Conservation (phyloP, 37 sponge, comb jelly and placozoan genomes). For the Cliona cf. orientalis region DNA sequence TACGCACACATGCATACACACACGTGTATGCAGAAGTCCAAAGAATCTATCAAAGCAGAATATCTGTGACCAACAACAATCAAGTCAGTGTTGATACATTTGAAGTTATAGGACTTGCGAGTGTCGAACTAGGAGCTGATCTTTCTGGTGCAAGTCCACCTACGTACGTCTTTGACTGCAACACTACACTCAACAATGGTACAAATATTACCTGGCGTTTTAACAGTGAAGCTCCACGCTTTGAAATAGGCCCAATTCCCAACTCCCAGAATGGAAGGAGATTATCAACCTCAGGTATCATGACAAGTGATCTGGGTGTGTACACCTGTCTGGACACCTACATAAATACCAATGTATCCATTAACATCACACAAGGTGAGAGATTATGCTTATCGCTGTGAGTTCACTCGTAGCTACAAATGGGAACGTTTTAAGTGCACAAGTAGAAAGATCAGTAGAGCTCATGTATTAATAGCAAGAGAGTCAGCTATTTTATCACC, state of each 20-base stretch:
- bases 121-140: slow-evolving; percentile 16
- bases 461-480: too few species aligned
- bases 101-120: slow-evolving; percentile 18
- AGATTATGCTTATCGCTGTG: too few species aligned
- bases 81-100: not conserved
- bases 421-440: too few species aligned
- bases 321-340: slow-evolving; percentile 5
- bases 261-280: too few species aligned
- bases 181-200: slow-evolving; percentile 20
- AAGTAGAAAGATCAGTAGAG: too few species aligned
- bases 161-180: slow-evolving; percentile 29
- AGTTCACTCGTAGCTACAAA: too few species aligned
- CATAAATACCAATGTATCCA: not conserved
- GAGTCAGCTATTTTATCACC: too few species aligned
- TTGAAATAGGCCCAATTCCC: too few species aligned
- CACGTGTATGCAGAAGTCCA: too few species aligned
- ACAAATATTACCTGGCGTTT: slow-evolving; percentile 24
- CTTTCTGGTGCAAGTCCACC: not conserved
- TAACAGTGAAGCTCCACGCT: not conserved
- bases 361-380: slow-evolving; percentile 37
- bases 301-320: not conserved
- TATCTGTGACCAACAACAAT: too few species aligned
- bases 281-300: not conserved
- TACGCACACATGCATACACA: too few species aligned
- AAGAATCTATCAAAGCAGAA: too few species aligned